These are phyloP conservation scores for Manacus vitellinus DNA, from an alignment of 2,113 vertebrate genomes.

Conservation along the genomic window DNA sequence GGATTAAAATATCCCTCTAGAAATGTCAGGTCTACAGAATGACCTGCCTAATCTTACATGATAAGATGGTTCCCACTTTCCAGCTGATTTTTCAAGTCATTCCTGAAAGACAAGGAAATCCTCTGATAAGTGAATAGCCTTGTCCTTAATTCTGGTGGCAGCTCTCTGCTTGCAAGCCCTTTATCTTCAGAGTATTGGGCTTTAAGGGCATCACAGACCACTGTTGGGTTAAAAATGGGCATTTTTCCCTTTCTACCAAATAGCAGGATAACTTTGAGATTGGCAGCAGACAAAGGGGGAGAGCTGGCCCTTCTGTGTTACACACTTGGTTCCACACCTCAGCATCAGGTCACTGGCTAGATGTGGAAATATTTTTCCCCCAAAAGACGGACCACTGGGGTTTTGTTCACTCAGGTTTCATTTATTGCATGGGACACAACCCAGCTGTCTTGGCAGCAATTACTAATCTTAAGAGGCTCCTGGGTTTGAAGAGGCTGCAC, in stretches of 20 bases:
- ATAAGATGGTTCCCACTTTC: background rate
- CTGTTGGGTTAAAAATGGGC: fast-evolving
- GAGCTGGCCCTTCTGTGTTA: background rate
- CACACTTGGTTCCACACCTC: background rate
- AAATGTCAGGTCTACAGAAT: background rate
- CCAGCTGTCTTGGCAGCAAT: background rate
- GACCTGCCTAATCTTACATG: background rate
- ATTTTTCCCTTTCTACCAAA: background rate
- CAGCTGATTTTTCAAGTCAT: background rate
- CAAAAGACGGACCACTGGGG: fast-evolving
- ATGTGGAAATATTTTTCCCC: background rate
- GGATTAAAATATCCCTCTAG: background rate
- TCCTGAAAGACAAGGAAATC: background rate
- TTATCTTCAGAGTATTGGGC: background rate
- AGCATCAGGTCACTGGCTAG: background rate
- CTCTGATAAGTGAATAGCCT: background rate
- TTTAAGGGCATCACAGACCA: background rate
- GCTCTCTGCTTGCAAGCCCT: background rate
- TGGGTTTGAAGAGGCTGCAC: background rate
- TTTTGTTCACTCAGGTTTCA: fast-evolving
- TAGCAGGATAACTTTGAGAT: background rate
- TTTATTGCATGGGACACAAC: background rate
- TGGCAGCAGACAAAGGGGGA: background rate
- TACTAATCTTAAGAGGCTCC: background rate
- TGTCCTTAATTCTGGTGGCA: background rate